Percentiles rank a stretch among this genome's conserved stretches.
phyloP scores from a whole-genome alignment of 2,888 invertebrate species.

The Erpobdella octoculata region DNA sequence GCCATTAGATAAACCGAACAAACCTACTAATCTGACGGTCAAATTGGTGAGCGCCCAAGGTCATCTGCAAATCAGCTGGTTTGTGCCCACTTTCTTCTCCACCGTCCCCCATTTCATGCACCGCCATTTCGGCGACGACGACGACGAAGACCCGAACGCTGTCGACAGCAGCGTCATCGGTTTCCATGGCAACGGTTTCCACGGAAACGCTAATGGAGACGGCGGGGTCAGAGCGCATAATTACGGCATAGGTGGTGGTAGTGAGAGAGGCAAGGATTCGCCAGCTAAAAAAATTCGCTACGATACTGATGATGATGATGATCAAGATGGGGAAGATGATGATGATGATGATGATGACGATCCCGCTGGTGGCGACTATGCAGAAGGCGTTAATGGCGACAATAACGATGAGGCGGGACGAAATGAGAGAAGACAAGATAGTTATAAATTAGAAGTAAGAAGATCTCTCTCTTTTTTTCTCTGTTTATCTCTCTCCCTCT shows the following conservation, averaged over 20 bases:
- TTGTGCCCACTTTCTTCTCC: slow-evolving; percentile 4
- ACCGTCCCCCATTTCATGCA: background rate
- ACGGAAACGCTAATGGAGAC: slow-evolving; percentile 7
- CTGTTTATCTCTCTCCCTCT: too few relatives aligned
- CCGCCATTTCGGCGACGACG: background rate
- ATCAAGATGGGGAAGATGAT: background rate
- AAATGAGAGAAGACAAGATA: background rate
- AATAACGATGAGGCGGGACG: background rate
- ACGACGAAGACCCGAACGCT: background rate
- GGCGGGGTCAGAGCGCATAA: slow-evolving; percentile 7
- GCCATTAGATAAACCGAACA: background rate
- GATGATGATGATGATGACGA: slow-evolving; percentile 4
- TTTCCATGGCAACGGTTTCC: slow-evolving; percentile 12
- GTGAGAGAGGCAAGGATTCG: too few relatives aligned
- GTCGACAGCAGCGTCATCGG: background rate
- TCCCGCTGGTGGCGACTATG: slow-evolving; percentile 3
- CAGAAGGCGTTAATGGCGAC: slow-evolving; percentile 1
- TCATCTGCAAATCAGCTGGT: background rate
- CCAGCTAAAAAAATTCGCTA: too few relatives aligned
- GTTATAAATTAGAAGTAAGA: too few relatives aligned
- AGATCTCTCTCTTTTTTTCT: too few relatives aligned
- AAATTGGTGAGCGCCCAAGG: background rate
- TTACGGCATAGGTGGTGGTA: background rate
- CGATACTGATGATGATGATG: too few relatives aligned
- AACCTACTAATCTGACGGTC: background rate